These are phyloP conservation scores for Lonchura striata DNA, from an alignment of 2,113 vertebrate genomes.

Conservation along the genomic window DNA sequence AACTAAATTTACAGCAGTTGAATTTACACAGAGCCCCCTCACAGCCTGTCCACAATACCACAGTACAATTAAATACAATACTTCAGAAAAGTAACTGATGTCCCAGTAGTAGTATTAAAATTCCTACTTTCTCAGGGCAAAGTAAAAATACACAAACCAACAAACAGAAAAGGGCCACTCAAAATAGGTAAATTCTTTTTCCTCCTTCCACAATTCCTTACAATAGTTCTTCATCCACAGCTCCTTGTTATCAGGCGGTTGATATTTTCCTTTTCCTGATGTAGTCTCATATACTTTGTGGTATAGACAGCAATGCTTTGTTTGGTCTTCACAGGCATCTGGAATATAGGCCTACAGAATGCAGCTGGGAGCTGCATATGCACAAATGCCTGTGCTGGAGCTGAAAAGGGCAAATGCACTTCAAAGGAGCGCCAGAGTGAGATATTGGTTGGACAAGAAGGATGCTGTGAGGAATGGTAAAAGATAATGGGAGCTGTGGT, in stretches of 20 bases:
- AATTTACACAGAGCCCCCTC: neutral
- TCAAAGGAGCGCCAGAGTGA: neutral
- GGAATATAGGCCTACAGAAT: neutral
- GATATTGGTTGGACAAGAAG: neutral
- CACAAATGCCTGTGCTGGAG: neutral
- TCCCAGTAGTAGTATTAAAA: neutral
- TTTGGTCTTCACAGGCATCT: neutral
- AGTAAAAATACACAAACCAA: neutral
- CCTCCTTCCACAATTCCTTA: neutral
- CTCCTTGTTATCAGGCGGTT: neutral
- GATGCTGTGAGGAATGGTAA: neutral
- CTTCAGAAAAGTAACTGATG: neutral
- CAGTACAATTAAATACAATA: neutral
- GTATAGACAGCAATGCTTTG: neutral
- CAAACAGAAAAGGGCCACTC: neutral
- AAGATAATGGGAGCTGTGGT: neutral
- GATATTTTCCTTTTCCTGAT: neutral
- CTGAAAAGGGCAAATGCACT: conserved; percentile 22
- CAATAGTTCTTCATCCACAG: neutral
- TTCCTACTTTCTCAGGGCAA: neutral
- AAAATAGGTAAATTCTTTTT: neutral
- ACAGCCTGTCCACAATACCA: neutral
- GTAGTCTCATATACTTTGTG: neutral
- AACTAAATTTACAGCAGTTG: neutral
- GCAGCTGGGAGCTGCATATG: neutral